Evolutionary conservation across 2,888 invertebrate species (phyloP), one percentile per base, ranked within the genome.

Genomic region (Corbicula japonica): DNA sequence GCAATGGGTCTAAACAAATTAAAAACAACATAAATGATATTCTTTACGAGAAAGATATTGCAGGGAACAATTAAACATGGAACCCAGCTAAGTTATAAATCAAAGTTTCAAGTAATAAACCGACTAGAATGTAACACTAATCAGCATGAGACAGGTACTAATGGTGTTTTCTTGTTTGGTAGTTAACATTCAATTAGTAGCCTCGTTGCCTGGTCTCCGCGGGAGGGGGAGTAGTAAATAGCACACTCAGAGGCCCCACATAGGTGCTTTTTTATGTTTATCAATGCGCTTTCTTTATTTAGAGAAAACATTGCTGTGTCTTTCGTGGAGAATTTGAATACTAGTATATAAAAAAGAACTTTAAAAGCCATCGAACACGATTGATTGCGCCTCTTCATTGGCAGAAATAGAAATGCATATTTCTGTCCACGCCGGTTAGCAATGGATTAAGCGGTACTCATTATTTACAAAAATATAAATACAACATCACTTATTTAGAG

Each of bases 161-260:
- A 75, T 75, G 61, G 69, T 32, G 68, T 69, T 69, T 63, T 52
- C 79, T 79, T 61, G 73, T 74, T 60, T 56, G 44, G 71, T 73
- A 75, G 79, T 79, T 79, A 79, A 79, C 79, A 79, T 79, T 71
- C 79, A 79, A 79, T 79, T 79, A 79, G 74, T 61, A 56, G 52
- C 44, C 38, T 74, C 48, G 70, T 79, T 74, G 68, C 60, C 52
- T 23, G 18, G 41, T n/a, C 60, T 46, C 63, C 46, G 75, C 52
- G 32, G 60, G 65, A 70, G 48, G 21, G 50, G 8, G 28, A 48
- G 44, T 66, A 46, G 58, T 46, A 56, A 38, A 41, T 46, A 15
- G 5, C 44, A 52, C 10, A n/a, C 0, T 8, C 12, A 3, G 79
- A 79, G 79, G 79, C 79, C 79, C 79, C 23, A 15, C 41, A 10